phyloP scores from a whole-genome alignment of 2,888 invertebrate species.

The Abscondita cerata region DNA sequence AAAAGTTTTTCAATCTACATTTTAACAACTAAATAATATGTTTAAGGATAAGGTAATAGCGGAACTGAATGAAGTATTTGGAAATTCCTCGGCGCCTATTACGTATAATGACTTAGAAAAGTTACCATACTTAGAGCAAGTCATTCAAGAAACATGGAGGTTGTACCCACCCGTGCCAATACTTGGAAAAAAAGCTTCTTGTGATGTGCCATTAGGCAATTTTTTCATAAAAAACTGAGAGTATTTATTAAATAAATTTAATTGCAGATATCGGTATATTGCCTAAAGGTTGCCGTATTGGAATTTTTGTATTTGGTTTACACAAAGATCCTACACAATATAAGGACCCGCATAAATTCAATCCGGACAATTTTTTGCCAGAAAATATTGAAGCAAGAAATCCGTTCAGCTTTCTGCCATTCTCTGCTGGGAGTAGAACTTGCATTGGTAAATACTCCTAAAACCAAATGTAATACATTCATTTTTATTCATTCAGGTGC shows the following conservation, averaged over 20 bases:
- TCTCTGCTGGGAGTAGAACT: conserved; percentile 77
- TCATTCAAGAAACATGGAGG: conserved; percentile 47
- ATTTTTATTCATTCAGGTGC: conserved; percentile 18
- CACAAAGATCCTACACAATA: conserved; percentile 70
- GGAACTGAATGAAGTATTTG: conserved; percentile 37
- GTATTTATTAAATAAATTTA: background rate
- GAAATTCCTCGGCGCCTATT: conserved; percentile 36
- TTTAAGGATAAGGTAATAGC: conserved; percentile 34
- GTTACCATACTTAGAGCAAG: conserved; percentile 46
- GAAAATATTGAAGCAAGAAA: conserved; percentile 73
- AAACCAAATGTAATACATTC: too few species aligned
- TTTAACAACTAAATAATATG: background rate
- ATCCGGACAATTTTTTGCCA: conserved; percentile 75
- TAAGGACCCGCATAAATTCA: conserved; percentile 69
- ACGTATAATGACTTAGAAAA: conserved; percentile 43
- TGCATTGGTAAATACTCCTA: conserved; percentile 70
- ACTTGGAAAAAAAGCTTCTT: conserved; percentile 37
- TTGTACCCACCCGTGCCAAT: conserved; percentile 44
- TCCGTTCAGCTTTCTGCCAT: conserved; percentile 76
- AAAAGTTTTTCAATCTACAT: background rate
- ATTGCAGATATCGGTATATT: conserved; percentile 34
- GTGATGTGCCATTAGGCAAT: conserved; percentile 39
- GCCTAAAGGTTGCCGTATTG: conserved; percentile 34
- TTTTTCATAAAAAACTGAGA: background rate
- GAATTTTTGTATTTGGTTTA: conserved; percentile 53